These are phyloP conservation scores for Tretioscincus oriximinensis DNA, from an alignment of 2,113 vertebrate genomes.

Conservation along the genomic window DNA sequence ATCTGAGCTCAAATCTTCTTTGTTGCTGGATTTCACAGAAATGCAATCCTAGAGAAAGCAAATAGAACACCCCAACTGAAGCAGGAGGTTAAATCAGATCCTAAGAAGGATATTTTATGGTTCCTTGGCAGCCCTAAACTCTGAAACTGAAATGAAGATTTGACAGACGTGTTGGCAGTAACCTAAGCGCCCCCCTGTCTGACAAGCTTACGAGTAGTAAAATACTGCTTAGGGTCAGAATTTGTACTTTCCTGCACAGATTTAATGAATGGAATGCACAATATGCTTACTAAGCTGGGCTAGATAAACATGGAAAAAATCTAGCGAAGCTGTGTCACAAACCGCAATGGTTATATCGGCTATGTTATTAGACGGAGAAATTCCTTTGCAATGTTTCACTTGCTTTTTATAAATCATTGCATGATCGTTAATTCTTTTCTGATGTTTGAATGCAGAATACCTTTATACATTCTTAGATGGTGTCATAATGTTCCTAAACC, in stretches of 20 bases:
- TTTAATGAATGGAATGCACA: conserved; percentile 56
- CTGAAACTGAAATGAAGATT: conserved; percentile 25
- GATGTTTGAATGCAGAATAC: conserved; percentile 59
- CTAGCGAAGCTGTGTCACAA: conserved; percentile 58
- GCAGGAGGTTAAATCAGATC: conserved; percentile 15
- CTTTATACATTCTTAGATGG: conserved; percentile 56
- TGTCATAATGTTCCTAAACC: conserved; percentile 50
- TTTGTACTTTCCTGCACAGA: conserved; percentile 59
- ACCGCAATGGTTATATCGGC: conserved; percentile 65
- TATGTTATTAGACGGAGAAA: conserved; percentile 68
- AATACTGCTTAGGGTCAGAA: conserved; percentile 36
- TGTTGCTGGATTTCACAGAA: conserved; percentile 30
- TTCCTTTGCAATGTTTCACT: conserved; percentile 74
- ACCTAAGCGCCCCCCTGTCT: conserved; percentile 8
- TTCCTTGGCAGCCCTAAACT: conserved; percentile 26
- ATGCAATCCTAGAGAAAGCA: conserved; percentile 23
- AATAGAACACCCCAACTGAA: conserved; percentile 23
- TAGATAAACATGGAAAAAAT: conserved; percentile 75
- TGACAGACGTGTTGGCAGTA: conserved; percentile 21
- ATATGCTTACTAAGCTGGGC: conserved; percentile 64
- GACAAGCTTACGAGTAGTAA: conserved; percentile 31
- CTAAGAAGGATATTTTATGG: conserved; percentile 29
- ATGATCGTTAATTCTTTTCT: conserved; percentile 56
- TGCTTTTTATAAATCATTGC: conserved; percentile 65
- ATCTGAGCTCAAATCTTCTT: conserved; percentile 34